Evolutionary conservation across 2,113 vertebrate genomes (phyloP).

Genomic region (Ctenodactylus gundi): DNA sequence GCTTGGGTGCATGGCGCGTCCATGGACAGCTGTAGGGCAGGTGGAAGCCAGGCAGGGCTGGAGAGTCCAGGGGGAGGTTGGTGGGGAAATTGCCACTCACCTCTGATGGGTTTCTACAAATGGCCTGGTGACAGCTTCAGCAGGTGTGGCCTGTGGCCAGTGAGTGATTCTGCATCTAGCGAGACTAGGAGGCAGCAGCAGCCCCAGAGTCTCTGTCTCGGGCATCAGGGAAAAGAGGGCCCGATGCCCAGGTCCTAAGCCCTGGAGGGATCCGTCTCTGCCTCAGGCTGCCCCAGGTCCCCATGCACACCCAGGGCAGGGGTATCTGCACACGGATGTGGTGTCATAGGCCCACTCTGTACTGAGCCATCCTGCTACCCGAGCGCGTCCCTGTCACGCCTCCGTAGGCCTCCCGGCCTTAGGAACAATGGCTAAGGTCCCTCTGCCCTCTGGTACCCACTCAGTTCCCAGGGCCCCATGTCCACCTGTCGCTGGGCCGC

Average conservation of each 20-base stretch:
- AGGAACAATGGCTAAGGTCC: neutral
- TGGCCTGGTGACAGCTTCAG: neutral
- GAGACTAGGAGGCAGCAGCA: rapidly evolving
- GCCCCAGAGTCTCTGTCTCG: too few relatives aligned
- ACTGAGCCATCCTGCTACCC: too few relatives aligned
- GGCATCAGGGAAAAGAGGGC: too few relatives aligned
- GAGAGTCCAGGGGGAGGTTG: neutral
- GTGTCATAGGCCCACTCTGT: too few relatives aligned
- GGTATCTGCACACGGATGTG: too few relatives aligned
- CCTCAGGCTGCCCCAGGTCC: too few relatives aligned
- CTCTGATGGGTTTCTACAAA: neutral
- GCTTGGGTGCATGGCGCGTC: neutral
- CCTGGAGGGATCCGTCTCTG: too few relatives aligned
- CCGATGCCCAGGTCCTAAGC: too few relatives aligned
- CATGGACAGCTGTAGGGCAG: slow-evolving; percentile 23
- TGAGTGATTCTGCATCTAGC: too few relatives aligned
- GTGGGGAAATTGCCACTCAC: neutral
- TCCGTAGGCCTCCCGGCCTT: neutral
- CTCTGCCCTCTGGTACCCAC: neutral
- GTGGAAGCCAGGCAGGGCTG: neutral
- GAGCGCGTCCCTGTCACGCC: neutral
- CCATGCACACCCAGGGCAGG: too few relatives aligned
- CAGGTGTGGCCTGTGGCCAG: too few relatives aligned
- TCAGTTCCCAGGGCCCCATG: rapidly evolving
- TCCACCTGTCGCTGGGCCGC: neutral